Evolutionary conservation across 1,140 invertebrate genomes (phyloP), one percentile per base, ranked within the genome.

Genomic region (Neelides sp.): DNA sequence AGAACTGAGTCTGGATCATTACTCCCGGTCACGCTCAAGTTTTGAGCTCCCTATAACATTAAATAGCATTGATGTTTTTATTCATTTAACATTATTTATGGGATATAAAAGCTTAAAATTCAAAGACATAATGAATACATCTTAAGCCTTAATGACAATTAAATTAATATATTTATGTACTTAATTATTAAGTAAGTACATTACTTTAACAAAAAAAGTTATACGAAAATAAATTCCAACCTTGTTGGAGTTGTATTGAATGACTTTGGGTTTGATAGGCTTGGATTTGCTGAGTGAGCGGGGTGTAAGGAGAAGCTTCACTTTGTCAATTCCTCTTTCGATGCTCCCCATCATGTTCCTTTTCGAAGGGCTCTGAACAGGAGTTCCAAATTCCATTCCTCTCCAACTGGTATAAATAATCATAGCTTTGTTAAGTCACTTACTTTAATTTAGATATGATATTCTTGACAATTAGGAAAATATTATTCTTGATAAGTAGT

Each of bases 261-360:
- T 46, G 60, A 65, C 27, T 28, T 52, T 48, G 10, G 50, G 22
- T 42, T 37, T 48, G 1, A 43, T 45, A 50, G 63, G 64, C 48
- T 67, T 62, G 45, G 54, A 63, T 23, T 69, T 69, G 0, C 59
- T 37, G 19, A 68, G 66, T 64, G 76, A 78, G 55, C 71, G 69
- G 0, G 82, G 82, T 10, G 82, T 85, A 1, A 86, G 65, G 57
- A 83, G 79, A 52, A 74, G 75, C 52, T 75, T 72, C 30, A 85
- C 74, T 52, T 71, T 71, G 63, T 79, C 75, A n/a, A 83, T 65
- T 4, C 76, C 75, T 52, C 77, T 72, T 64, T 85, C 83, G 34
- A 86, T 72, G 61, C 75, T 79, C 2, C 78, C 81, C 62, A 82
- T 72, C 45, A 85, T 73, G 62, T 77, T 75, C 42, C 55, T 35